Conservation (phyloP, 2,797 vertebrate genomes). For the Parambassis ranga region DNA sequence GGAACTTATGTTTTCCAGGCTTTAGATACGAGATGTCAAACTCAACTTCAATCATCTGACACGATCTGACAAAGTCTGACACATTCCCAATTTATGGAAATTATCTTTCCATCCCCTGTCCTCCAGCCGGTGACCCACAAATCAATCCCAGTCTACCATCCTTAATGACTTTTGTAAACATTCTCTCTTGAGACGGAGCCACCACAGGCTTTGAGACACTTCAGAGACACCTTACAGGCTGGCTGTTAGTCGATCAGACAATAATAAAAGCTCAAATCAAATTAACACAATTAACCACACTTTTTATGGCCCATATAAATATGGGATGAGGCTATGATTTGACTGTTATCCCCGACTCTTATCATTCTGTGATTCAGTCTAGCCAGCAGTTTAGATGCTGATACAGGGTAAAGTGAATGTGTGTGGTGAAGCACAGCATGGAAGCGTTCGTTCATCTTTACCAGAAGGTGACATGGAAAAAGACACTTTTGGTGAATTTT, state of each 20-base stretch:
- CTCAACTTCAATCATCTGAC: no score
- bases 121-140: background rate
- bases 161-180: constrained; percentile 15
- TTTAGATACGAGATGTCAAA: constrained; percentile 4
- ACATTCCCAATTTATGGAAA: background rate
- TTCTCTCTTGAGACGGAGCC: no score
- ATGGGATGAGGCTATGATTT: background rate
- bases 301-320: no score
- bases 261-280: no score
- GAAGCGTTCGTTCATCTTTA: background rate
- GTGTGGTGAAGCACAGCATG: background rate
- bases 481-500: no score
- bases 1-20: background rate
- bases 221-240: no score
- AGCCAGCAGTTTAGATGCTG: background rate
- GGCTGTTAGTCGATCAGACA: no score
- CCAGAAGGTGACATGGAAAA: no score
- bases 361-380: background rate
- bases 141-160: constrained; percentile 1
- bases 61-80: no score
- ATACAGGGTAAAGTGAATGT: background rate
- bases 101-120: background rate
- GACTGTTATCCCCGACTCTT: background rate
- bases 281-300: no score
- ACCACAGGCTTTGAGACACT: background rate